Conservation (phyloP, 1,140 invertebrate genomes). For the Cydia amplana region DNA sequence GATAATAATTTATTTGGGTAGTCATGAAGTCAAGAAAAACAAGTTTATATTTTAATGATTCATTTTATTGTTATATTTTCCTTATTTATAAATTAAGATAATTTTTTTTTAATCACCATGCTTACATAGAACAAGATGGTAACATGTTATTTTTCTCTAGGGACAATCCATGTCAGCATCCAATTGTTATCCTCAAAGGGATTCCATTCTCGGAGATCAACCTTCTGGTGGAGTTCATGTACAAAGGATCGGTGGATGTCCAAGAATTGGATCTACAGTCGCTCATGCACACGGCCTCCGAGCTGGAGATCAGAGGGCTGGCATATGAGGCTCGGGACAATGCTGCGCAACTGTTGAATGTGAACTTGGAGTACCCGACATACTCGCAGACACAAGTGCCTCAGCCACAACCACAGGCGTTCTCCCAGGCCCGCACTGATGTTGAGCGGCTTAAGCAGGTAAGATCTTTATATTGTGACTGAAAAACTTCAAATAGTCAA, state of each 20-base stretch:
- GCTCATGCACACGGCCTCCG: constrained; percentile 84
- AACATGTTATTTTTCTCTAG: constrained; percentile 50
- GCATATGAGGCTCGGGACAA: constrained; percentile 77
- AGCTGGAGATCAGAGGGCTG: constrained; percentile 82
- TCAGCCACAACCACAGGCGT: constrained; percentile 52
- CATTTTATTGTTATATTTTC: neutral
- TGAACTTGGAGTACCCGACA: constrained; percentile 75
- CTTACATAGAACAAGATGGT: neutral
- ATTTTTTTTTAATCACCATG: neutral
- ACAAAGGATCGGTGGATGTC: constrained; percentile 85
- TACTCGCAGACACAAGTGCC: constrained; percentile 61
- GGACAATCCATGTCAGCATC: constrained; percentile 87
- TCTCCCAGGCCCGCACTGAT: constrained; percentile 67
- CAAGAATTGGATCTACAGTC: constrained; percentile 83
- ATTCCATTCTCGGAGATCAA: constrained; percentile 85
- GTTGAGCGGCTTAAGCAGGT: constrained; percentile 77
- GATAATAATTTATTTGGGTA: constrained; percentile 60
- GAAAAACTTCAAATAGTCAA: neutral
- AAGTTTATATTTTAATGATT: constrained; percentile 9
- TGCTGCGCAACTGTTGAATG: constrained; percentile 76
- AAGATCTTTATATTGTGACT: constrained; percentile 40
- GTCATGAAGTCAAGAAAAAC: constrained; percentile 32
- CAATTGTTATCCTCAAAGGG: constrained; percentile 86
- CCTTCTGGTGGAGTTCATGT: constrained; percentile 86
- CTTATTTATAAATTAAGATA: neutral